Evolutionary conservation across 2,113 vertebrate species (phyloP), one percentile per base, ranked within the genome.

Genomic region (Epinephelus lanceolatus): DNA sequence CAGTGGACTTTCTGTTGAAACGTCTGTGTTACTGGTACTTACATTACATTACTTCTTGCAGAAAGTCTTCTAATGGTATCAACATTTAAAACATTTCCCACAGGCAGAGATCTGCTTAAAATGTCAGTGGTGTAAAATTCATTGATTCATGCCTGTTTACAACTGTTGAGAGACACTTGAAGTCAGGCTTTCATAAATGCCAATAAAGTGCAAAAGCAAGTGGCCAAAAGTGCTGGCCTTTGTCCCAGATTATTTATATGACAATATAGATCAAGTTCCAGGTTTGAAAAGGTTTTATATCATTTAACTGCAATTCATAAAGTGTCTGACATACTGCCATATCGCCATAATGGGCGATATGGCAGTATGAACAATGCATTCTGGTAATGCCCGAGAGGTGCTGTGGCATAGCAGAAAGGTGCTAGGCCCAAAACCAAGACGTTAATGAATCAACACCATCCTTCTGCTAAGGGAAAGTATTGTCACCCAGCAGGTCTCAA

Each of bases 401-500:
- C 10, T 17, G 12, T 92, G 91, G 86, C 82, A 84, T 90, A 94
- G 84, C 83, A 37, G 80, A 90, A 92, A 92, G 90, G 33, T 37
- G 33, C 92, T 93, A 86, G 88, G 86, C 88, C 89, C 90, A 91
- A 93, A 90, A 92, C 89, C 89, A 87, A 94, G 89, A 91, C 85
- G 87, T 91, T 76, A 81, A 93, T 93, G 88, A 88, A 93, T 92
- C 81, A 85, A 93, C 91, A 92, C 89, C 89, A 93, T 91, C 83
- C 87, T 93, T 93, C 88, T 93, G 89, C 85, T 90, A 93, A 0
- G 25, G 62, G 21, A 42, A 62, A 37, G 10, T 62, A 62, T 53
- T 45, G 67, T 53, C 47, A 52, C 21, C 11, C 37, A 42, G 9
- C 30, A 37, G 30, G 56, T 27, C 23, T 15, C 23, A 13, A 17